These are phyloP conservation scores for Ursus arctos DNA, from an alignment of 2,113 vertebrate genomes.

Conservation along the genomic window DNA sequence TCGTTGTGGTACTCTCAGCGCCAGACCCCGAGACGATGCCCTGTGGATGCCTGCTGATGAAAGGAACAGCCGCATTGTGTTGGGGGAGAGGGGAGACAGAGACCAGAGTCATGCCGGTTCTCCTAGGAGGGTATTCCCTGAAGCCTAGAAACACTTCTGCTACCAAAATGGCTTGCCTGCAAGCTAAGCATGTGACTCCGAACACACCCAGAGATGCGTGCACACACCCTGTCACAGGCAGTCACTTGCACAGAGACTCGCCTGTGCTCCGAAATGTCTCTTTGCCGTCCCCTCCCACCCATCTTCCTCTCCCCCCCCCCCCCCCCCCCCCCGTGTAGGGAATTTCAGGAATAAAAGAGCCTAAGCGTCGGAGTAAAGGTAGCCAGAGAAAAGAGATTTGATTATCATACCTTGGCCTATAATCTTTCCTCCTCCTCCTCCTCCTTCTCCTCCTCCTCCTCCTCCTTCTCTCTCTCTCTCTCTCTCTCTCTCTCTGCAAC, in stretches of 20 bases:
- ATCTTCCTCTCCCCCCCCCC: slow-evolving; percentile 16
- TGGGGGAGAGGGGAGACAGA: neutral
- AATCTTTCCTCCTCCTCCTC: neutral
- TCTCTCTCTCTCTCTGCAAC: neutral
- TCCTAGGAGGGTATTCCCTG: neutral
- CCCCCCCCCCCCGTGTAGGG: neutral
- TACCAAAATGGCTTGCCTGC: neutral
- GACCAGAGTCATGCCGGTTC: neutral
- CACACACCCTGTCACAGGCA: neutral
- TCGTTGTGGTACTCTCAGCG: neutral
- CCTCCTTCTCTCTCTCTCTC: neutral
- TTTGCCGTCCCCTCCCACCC: neutral
- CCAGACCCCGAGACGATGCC: neutral
- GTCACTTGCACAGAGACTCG: neutral
- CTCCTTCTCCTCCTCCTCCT: neutral
- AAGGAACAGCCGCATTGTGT: neutral
- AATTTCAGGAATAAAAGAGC: neutral
- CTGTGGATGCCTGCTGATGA: neutral
- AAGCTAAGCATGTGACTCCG: neutral
- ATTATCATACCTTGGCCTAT: neutral
- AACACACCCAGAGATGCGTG: neutral
- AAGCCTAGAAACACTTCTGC: slow-evolving; percentile 19
- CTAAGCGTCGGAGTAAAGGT: neutral
- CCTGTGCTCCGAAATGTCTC: neutral
- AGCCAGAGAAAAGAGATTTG: neutral